phyloP scores from a whole-genome alignment of 2,797 vertebrate genomes.

The Melopsittacus undulatus region DNA sequence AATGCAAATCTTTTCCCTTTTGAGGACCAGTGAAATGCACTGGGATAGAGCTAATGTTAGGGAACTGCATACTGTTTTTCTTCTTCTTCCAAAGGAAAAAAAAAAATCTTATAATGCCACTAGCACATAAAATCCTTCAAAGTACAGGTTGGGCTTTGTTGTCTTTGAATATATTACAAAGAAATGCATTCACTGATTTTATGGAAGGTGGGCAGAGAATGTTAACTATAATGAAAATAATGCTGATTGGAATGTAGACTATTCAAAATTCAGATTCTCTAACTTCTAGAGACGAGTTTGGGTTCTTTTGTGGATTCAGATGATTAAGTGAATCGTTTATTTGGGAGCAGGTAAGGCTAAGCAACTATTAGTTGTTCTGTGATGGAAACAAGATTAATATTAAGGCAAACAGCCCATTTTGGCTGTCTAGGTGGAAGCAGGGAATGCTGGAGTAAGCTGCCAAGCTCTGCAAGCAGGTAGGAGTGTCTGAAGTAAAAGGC shows the following conservation, averaged over 20 bases:
- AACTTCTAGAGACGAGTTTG: not conserved
- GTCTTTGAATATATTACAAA: not conserved
- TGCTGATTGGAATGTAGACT: not conserved
- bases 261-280: not conserved
- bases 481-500: not conserved
- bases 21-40: not conserved
- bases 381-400: constrained; percentile 27
- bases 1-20: not conserved
- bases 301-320: not conserved
- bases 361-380: not conserved
- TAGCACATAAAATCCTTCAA: not conserved
- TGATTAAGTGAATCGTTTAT: constrained; percentile 2
- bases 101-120: not conserved
- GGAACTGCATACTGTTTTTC: not conserved
- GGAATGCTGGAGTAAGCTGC: not conserved
- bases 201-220: not conserved
- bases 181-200: not conserved
- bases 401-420: not conserved
- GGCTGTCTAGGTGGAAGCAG: not conserved
- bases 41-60: not conserved
- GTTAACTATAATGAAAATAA: not conserved
- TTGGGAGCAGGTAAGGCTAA: not conserved
- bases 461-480: not conserved
- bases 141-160: not conserved
- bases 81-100: not conserved